These are phyloP conservation scores for Carposina sasakii DNA, from an alignment of 1,140 invertebrate species.

Conservation along the genomic window DNA sequence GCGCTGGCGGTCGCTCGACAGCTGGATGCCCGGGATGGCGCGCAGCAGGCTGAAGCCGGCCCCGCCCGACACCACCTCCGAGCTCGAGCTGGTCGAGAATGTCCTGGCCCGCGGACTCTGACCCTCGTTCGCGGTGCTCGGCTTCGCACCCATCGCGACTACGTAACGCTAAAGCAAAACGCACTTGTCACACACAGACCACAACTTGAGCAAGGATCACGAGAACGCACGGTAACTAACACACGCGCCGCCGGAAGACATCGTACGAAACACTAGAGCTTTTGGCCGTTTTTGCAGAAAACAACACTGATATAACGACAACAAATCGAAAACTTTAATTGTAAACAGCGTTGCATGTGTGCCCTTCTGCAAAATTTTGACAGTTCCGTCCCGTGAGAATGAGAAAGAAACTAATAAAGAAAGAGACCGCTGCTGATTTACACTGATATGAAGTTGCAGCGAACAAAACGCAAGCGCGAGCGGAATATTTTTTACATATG, in stretches of 20 bases:
- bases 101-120: conserved; percentile 82
- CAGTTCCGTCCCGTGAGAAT: conserved; percentile 41
- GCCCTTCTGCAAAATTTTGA: conserved; percentile 70
- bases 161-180: conserved; percentile 64
- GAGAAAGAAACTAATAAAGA: too few species aligned
- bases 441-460: conserved; percentile 25
- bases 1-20: conserved; percentile 82
- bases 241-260: conserved; percentile 55
- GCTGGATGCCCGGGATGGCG: conserved; percentile 80
- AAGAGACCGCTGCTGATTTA: too few species aligned
- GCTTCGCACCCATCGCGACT: conserved; percentile 84
- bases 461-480: too few species aligned
- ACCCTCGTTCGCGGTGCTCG: conserved; percentile 83
- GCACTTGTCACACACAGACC: conserved; percentile 48
- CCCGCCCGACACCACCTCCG: conserved; percentile 76
- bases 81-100: conserved; percentile 84
- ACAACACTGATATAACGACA: conserved; percentile 8
- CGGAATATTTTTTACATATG: too few species aligned
- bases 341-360: conserved; percentile 70
- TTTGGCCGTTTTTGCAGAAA: conserved; percentile 21
- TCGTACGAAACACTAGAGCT: conserved; percentile 42
- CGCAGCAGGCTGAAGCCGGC: conserved; percentile 83
- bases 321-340: conserved; percentile 54
- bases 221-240: conserved; percentile 45
- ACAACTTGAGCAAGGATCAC: conserved; percentile 35